Base-by-base conservation (phyloP, 2,113 vertebrate genomes). In the Mormoops blainvillei region DNA sequence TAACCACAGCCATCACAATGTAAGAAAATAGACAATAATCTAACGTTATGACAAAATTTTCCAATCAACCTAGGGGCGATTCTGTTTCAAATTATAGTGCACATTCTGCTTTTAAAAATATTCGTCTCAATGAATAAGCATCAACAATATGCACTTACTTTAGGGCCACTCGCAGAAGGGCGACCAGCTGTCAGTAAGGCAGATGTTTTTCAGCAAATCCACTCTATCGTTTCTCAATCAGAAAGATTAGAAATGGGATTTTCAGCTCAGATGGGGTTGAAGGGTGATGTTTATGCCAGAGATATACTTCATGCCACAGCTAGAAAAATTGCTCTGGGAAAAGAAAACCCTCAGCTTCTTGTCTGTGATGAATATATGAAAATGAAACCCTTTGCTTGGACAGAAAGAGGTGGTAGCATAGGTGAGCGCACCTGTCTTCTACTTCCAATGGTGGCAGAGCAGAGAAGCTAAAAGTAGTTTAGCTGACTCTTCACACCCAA, bases 171-270 rank as follows among this genome's bases (percentile, higher is more conserved):
- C 90, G 92, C 90, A 26, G 33, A 13, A 36, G 71, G 76, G 58
- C 63, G 87, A 45, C 77, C 61, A 58, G 89, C 94, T 97, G 96
- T 87, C 97, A 80, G 81, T 0, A 8, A 89, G 87, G 94, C 93
- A 97, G 94, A 80, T 87, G 94, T 80, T 96, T 61, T 28, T 70
- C 38, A 3, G 89, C 82, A 94, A 96, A 97, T 91, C 95, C 78
- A 94, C 97, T 96, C 96, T 89, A 96, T 97, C 97, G 96, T 96
- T 97, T 97, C 92, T 97, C 90, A 96, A 97, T 98, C 97, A 97
- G 94, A 96, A 91, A 97, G 94, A 98, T 98, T 97, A 98, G 96
- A 97, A 92, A 95, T 93, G 96, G 94, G 96, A 97, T 96, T 97
- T 96, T 88, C 28, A 97, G 93, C 95, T 97, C 96, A 94, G 88